Evolutionary conservation across 2,113 vertebrate species (phyloP).

Genomic region (Melanostigma gelatinosum): DNA sequence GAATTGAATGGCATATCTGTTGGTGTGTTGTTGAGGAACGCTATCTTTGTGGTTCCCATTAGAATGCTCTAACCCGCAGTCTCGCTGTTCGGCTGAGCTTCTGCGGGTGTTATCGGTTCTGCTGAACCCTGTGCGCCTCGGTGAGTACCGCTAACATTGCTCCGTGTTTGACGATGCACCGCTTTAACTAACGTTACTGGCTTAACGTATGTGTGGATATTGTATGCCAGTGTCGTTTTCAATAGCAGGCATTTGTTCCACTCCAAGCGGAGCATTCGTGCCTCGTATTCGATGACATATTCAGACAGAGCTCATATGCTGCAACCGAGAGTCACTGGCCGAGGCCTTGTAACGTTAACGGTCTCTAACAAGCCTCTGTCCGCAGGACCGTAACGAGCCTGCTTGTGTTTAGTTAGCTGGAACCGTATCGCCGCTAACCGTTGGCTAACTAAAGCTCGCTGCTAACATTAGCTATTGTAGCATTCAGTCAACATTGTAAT

Average conservation of each 20-base stretch:
- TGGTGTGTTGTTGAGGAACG: neutral
- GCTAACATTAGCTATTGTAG: neutral
- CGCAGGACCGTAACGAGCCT: constrained; percentile 11
- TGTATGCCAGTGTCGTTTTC: neutral
- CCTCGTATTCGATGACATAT: neutral
- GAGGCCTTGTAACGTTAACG: constrained; percentile 47
- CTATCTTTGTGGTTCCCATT: constrained; percentile 27
- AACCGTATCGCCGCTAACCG: neutral
- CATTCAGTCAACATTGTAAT: neutral
- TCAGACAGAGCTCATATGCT: neutral
- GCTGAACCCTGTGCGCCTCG: neutral
- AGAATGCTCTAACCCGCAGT: constrained; percentile 20
- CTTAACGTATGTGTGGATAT: neutral
- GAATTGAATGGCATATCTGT: constrained; percentile 20
- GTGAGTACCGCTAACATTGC: constrained; percentile 26
- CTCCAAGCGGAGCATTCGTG: neutral
- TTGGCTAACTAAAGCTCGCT: constrained; percentile 1
- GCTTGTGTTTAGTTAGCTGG: constrained; percentile 34
- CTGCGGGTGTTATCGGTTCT: neutral
- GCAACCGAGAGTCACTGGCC: neutral
- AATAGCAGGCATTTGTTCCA: neutral
- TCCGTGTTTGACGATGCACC: neutral
- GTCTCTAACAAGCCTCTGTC: neutral
- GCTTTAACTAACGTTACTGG: neutral
- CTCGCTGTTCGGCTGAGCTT: constrained; percentile 24